These are phyloP conservation scores for Nomada flava DNA, from an alignment of 2,888 invertebrate genomes.

Conservation along the genomic window DNA sequence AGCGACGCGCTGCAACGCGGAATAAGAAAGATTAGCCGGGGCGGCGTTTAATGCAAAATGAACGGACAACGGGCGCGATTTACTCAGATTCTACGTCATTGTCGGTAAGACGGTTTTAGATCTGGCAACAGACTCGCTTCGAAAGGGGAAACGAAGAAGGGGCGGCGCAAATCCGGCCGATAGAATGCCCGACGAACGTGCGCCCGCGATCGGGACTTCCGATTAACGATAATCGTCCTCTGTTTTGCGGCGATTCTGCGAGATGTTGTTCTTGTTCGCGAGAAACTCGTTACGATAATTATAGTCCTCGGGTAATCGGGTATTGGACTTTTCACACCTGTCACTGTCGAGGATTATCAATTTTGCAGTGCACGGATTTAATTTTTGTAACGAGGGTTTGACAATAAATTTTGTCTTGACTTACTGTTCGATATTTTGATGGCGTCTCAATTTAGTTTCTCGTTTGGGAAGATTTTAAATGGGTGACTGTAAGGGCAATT, in stretches of 20 bases:
- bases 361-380: too few relatives aligned
- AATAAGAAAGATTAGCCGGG: slow-evolving; percentile 51
- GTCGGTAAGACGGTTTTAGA: slow-evolving; percentile 82
- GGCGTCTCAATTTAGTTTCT: too few relatives aligned
- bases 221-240: slow-evolving; percentile 51
- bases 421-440: too few relatives aligned
- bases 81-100: slow-evolving; percentile 81
- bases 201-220: slow-evolving; percentile 53
- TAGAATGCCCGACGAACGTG: slow-evolving; percentile 45
- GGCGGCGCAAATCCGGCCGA: slow-evolving; percentile 61
- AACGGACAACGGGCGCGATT: slow-evolving; percentile 70
- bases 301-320: neutral
- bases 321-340: too few relatives aligned
- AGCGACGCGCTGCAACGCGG: slow-evolving; percentile 37
- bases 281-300: neutral
- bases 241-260: slow-evolving; percentile 9
- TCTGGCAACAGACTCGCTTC: slow-evolving; percentile 77
- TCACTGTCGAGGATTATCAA: too few relatives aligned
- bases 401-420: too few relatives aligned
- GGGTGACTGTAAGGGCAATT: too few relatives aligned
- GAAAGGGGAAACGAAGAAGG: slow-evolving; percentile 57
- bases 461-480: too few relatives aligned
- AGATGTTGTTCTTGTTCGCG: neutral
- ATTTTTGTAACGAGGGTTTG: too few relatives aligned
- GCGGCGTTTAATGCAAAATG: slow-evolving; percentile 56